Percentiles rank a stretch among this genome's conserved stretches.
Conservation (phyloP, 2,888 invertebrate species). For the Drosophila dives region DNA sequence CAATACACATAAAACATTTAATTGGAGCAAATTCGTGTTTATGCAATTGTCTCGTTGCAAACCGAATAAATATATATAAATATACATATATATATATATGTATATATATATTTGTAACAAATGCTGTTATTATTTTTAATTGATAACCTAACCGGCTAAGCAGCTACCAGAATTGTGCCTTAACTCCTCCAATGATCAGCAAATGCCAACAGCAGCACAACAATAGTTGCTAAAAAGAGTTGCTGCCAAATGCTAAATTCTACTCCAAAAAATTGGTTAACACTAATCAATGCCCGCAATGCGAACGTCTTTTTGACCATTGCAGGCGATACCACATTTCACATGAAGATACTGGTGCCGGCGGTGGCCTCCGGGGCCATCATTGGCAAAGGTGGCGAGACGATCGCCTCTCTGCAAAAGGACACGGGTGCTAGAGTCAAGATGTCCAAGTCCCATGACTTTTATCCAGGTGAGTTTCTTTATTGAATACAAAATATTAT, state of each 20-base stretch:
- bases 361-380: conserved; percentile 99
- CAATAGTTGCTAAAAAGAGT: neutral
- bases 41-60: conserved; percentile 31
- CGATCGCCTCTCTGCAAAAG: conserved; percentile 98
- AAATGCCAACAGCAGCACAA: conserved; percentile 16
- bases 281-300: conserved; percentile 44
- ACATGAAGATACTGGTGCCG: conserved; percentile 98
- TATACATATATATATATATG: neutral
- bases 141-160: conserved; percentile 68
- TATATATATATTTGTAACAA: conserved; percentile 22
- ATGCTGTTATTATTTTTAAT: conserved; percentile 82
- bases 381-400: conserved; percentile 99
- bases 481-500: neutral
- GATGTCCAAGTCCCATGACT: conserved; percentile 99
- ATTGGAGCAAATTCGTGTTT: conserved; percentile 12
- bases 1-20: conserved; percentile 6
- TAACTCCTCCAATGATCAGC: conserved; percentile 21
- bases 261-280: neutral
- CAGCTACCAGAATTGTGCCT: conserved; percentile 32
- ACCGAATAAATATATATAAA: conserved; percentile 10
- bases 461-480: conserved; percentile 94
- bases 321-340: conserved; percentile 95
- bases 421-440: conserved; percentile 98
- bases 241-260: conserved; percentile 10
- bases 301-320: conserved; percentile 74